Evolutionary conservation across 92 coral and sea anemone genomes (phyloP), one percentile per base, ranked within the genome.

Genomic region (Diadumene lineata): DNA sequence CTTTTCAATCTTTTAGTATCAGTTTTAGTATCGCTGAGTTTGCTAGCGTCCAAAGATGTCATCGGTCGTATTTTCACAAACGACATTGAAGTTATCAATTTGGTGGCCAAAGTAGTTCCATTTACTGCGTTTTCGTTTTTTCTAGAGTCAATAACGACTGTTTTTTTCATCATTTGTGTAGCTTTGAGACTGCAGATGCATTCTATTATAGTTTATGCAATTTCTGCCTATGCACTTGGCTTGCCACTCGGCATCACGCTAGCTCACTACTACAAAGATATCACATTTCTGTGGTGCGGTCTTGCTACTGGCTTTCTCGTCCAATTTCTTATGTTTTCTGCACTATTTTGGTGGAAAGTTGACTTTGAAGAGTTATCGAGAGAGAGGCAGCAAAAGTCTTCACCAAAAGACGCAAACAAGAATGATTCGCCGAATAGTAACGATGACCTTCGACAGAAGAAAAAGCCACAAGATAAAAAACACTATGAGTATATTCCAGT

Each of bases 211-310:
- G 43, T 66, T 43, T 66, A 66, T 26, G n/a, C 22, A 11, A 34
- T 66, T 23, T 31, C 71, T 26, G n/a, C 51, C 26, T 66, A 66
- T 26, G 26, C 43, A 11, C 33, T 66, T 34, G 71, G 71, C 6
- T 26, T 66, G 11, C 71, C 71, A 27, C 51, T 66, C 23, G 71
- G 71, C 1, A 66, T 66, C 50, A 31, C 71, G n/a, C 50, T 66
- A 17, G 71, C 71, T 4, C 22, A 33, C 1, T 17, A 27, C 11
- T 31, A 26, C 25, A 66, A 66, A 11, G 71, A 66, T 13, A 32
- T 66, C 9, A 33, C 71, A 2, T 0, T 66, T 21, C 26, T 66
- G 17, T 66, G 71, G 71, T 31, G 71, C 43, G 71, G 71, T 1
- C 23, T 66, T 22, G 29, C 71, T 32, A 53, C 26, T 2, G n/a